Evolutionary conservation across 2,888 invertebrate species (phyloP), one percentile per base, ranked within the genome.

Genomic region (Stegana nigrithorax): DNA sequence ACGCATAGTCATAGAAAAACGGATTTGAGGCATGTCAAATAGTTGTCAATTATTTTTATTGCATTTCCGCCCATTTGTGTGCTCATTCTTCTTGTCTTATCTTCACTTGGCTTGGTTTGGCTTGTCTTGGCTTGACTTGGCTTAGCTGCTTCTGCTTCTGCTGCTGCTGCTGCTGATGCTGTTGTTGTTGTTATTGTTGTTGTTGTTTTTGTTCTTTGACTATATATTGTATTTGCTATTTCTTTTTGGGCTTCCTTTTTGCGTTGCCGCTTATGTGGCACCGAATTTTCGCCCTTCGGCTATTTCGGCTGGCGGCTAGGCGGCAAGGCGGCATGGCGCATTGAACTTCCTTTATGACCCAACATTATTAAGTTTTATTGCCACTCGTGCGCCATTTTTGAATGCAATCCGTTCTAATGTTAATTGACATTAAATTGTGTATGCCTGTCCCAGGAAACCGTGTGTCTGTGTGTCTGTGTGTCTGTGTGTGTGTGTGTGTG

Each of bases 31-130:
- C 80, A 75, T 75, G 80, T 75, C 75, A 75, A 75, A 75, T 75
- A 75, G 75, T 75, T 79, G 75, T 75, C 75, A 75, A 79, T 75
- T 75, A 75, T 77, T 75, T 75, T 79, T 77, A 79, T 79, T 77
- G 77, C 80, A 73, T 75, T 79, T 78, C 69, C 70, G 65, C 62
- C 70, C 71, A 67, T 71, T 8, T 29, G 73, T 62, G 53, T 67
- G 68, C 56, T 23, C 36, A 12, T 27, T 53, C 32, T 8, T 12
- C 27, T 25, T 29, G 17, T 17, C 47, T 21, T 55, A 14, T 21
- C 8, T n/a, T n/a, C 32, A 8, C 2, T n/a, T 36, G 36, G 10
- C 36, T 29, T n/a, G n/a, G n/a, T n/a, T n/a, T n/a, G n/a, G n/a
- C n/a, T n/a, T n/a, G n/a, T n/a, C n/a, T n/a, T n/a, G n/a, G n/a